A percentile compares a stretch with the other conserved stretches of the same genome.
These are phyloP conservation scores for Pseudomyrmex pallidus DNA, from an alignment of 1,140 invertebrate species.

Conservation along the genomic window DNA sequence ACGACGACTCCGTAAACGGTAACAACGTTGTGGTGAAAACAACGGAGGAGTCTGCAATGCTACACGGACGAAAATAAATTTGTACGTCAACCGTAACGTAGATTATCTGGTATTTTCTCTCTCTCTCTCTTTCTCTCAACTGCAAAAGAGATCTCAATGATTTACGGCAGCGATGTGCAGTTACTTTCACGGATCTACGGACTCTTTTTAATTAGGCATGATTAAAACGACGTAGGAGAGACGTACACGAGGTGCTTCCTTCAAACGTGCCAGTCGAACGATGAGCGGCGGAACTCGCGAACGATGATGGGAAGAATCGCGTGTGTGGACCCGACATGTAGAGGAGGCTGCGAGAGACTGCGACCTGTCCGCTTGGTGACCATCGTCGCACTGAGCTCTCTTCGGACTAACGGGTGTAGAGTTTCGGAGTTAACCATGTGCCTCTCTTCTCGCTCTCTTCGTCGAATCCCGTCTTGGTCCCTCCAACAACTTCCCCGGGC, in stretches of 20 bases:
- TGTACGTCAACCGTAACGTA: conserved; percentile 62
- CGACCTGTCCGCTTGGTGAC: conserved; percentile 80
- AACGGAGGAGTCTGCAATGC: no score
- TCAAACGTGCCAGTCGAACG: neutral
- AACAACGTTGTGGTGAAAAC: no score
- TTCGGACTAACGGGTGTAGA: conserved; percentile 76
- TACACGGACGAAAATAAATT: conserved; percentile 64
- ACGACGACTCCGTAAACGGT: neutral
- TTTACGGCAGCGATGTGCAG: conserved; percentile 59
- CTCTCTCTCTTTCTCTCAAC: neutral
- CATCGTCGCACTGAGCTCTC: conserved; percentile 82
- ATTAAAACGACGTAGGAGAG: conserved; percentile 67
- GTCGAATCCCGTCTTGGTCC: conserved; percentile 43
- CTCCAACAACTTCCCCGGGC: conserved; percentile 39
- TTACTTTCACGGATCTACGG: conserved; percentile 48
- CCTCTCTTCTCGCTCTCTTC: conserved; percentile 64
- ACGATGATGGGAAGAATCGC: neutral
- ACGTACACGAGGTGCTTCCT: conserved; percentile 31
- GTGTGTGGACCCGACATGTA: conserved; percentile 8
- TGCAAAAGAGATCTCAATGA: conserved; percentile 48
- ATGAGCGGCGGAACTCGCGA: neutral
- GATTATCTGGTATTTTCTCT: conserved; percentile 43
- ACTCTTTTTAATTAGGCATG: conserved; percentile 70
- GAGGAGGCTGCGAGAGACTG: conserved; percentile 44
- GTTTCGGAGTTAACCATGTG: conserved; percentile 71